Evolutionary conservation across 2,113 vertebrate genomes (phyloP), one percentile per base, ranked within the genome.

Genomic region (Aplodontia rufa): DNA sequence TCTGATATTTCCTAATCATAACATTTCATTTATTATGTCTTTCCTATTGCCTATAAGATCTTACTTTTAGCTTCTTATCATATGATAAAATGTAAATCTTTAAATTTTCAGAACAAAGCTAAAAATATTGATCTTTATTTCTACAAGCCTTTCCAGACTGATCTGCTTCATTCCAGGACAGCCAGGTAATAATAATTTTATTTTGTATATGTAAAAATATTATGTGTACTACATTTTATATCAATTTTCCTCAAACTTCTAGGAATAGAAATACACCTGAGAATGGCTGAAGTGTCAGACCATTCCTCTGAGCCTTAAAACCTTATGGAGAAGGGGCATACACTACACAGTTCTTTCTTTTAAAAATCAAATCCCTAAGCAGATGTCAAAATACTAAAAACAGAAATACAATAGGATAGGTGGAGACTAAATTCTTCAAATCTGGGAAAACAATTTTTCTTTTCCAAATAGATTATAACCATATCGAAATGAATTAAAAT

Each of bases 321-420:
- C 35, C 35, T 68, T 89, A 94, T 12, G 28, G 53, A 92, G 24
- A 75, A 87, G 7, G 42, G 32, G 49, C 24, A 40, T 95, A 60
- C 19, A 51, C 20, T 58, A 13, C 2, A 78, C 8, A 53, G 37
- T 66, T 84, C 19, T 91, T 92, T 93, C 89, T 82, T 89, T 76
- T 87, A 91, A 94, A 93, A 97, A 68, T 66, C 72, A 95, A 96
- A 93, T 64, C 49, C 35, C 20, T 96, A 24, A 93, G 47, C 40
- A 80, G 35, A 94, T 66, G 35, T 45, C 76, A 66, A 93, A 74
- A 78, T 47, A 72, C n/a, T 88, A 75, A 55, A 91, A 91, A 88
- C 17, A 90, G 40, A 92, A 84, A 96, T 28, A 62, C 26, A 79
- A 4, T 90, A 91, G 28, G 26, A 26, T 69, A 96, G 4, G 76